These are phyloP conservation scores for Marisa cornuarietis DNA, from an alignment of 1,140 invertebrate species.

Conservation along the genomic window DNA sequence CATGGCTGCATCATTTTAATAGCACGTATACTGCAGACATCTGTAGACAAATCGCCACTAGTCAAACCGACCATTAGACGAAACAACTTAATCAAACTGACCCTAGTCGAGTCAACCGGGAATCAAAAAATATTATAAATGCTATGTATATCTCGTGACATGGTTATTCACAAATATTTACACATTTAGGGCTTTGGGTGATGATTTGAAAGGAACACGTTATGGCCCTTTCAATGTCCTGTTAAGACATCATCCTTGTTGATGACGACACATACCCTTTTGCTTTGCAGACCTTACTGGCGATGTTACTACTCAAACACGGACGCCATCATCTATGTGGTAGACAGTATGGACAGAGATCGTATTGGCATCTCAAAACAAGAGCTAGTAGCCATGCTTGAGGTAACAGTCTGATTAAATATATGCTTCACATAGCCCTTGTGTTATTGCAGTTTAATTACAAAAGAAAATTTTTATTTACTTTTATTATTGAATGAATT, in stretches of 20 bases:
- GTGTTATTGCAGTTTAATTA: background rate
- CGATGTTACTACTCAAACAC: slow-evolving; percentile 99
- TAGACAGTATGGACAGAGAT: slow-evolving; percentile 98
- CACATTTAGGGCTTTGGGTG: background rate
- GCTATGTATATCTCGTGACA: background rate
- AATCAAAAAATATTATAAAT: background rate
- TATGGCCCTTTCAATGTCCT: no score
- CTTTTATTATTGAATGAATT: no score
- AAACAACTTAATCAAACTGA: no score
- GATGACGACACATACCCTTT: background rate
- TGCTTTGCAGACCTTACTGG: slow-evolving; percentile 91
- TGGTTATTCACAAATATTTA: background rate
- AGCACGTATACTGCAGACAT: no score
- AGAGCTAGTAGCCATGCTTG: slow-evolving; percentile 95
- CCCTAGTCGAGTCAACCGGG: no score
- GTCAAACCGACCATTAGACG: no score
- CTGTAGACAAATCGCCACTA: no score
- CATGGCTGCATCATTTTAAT: no score
- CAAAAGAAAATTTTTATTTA: no score
- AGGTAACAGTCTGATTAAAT: slow-evolving; percentile 72
- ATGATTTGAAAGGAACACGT: no score
- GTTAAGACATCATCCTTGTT: background rate
- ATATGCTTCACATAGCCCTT: background rate
- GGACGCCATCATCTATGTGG: slow-evolving; percentile 99
- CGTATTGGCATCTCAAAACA: slow-evolving; percentile 99